Evolutionary conservation across 1,140 invertebrate species (phyloP), one percentile per base, ranked within the genome.

Genomic region (Mamestra configurata): DNA sequence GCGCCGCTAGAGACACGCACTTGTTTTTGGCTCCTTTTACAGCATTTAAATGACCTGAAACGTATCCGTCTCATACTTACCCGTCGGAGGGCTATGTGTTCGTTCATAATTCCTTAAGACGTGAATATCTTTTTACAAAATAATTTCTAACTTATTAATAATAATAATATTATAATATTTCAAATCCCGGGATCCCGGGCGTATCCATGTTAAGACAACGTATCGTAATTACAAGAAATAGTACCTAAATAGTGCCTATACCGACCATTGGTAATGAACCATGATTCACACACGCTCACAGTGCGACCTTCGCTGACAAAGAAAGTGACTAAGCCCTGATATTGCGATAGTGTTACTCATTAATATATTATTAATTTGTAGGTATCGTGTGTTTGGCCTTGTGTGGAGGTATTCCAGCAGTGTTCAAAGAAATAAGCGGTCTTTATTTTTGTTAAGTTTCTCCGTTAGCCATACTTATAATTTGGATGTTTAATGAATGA

Each of bases 271-370:
- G 31, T 66, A 66, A 66, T 37, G 31, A 20, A 35, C 20, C 35
- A 13, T 66, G 55, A 59, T 31, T 59, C 55, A 59, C 22, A 11
- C 7, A 10, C 4, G n/a, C n/a, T n/a, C n/a, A n/a, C n/a, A n/a
- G n/a, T n/a, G n/a, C 11, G 61, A 10, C 61, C 61, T 66, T 66
- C 31, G 18, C 20, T 66, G 61, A 66, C 61, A 66, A 66, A 66
- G 61, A 66, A 66, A 66, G 35, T 66, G 35, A 40, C 61, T 66
- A 40, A 40, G 20, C 27, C 13, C 0, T 22, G 51, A 20, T 10
- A 22, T 18, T 18, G 49, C 51, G 51, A 27, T 57, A 57, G 18
- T 18, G 35, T 66, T 43, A 66, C 35, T 66, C 61, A 66, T 22
- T 37, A 11, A 18, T 66, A 40, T 66, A 20, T 66, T 20, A 40